Evolutionary conservation across 2,797 vertebrate species (phyloP).

Genomic region (Acanthurus tractus): DNA sequence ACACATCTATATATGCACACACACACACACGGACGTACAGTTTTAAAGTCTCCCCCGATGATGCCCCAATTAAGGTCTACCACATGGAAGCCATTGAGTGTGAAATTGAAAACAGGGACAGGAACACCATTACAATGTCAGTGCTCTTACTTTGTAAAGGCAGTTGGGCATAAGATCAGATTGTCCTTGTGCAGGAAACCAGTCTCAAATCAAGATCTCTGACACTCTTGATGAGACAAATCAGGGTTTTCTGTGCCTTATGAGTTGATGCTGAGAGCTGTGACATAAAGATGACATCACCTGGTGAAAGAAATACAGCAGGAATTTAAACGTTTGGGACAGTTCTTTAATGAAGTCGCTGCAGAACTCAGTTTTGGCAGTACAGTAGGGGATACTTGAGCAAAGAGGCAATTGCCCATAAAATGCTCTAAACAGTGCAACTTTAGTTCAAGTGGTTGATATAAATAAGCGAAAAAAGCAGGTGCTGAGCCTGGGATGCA

Average conservation of each 20-base stretch:
- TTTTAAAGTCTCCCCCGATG: constrained; percentile 72
- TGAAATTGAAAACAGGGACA: constrained; percentile 82
- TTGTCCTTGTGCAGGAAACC: constrained; percentile 26
- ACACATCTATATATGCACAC: constrained; percentile 8
- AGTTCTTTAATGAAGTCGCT: constrained; percentile 16
- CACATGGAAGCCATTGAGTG: constrained; percentile 81
- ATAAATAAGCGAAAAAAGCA: constrained; percentile 70
- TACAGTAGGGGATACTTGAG: constrained; percentile 55
- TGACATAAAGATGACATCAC: constrained; percentile 10
- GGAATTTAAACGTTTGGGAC: constrained; percentile 17
- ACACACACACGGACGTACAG: constrained; percentile 42
- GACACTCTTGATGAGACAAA: constrained; percentile 27
- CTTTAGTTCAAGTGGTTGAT: constrained; percentile 57
- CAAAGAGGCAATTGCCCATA: constrained; percentile 52
- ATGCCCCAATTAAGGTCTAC: constrained; percentile 75
- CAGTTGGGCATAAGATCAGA: constrained; percentile 55
- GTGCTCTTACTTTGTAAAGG: constrained; percentile 50
- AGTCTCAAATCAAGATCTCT: constrained; percentile 31
- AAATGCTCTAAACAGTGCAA: constrained; percentile 51
- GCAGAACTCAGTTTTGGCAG: constrained; percentile 40
- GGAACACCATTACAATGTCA: constrained; percentile 69
- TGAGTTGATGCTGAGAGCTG: neutral
- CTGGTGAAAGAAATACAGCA: neutral
- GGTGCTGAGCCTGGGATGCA: constrained; percentile 37
- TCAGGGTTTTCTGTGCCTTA: neutral